These are phyloP conservation scores for Limnothrissa miodon DNA, from an alignment of 2,113 vertebrate genomes.

Conservation along the genomic window DNA sequence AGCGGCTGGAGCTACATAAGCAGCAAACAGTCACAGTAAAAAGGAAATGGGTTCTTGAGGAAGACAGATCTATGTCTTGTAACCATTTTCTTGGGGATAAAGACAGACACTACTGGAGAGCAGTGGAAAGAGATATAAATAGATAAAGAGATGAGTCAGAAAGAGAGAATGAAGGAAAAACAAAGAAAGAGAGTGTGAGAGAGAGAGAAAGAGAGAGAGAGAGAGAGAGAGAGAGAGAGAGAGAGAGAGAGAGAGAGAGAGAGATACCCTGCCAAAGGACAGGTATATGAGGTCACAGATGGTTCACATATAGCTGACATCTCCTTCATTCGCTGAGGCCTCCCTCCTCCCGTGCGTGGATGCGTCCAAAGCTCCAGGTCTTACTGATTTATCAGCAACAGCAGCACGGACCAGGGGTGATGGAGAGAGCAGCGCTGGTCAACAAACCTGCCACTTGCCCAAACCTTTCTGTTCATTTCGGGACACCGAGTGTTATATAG, in stretches of 20 bases:
- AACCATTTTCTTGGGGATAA: too few species aligned
- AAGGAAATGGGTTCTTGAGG: too few species aligned
- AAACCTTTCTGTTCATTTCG: not conserved
- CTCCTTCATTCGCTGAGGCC: not conserved
- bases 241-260: not conserved
- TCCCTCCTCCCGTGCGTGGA: not conserved
- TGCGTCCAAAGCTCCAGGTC: not conserved
- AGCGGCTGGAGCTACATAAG: too few species aligned
- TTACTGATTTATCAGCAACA: not conserved
- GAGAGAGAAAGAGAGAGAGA: not conserved
- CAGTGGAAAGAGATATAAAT: slow-evolving; percentile 17
- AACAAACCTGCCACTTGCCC: not conserved
- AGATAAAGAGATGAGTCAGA: too few species aligned
- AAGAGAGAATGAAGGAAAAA: not conserved
- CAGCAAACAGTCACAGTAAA: too few species aligned
- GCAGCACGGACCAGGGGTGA: too few species aligned
- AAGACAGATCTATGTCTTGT: too few species aligned
- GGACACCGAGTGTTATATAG: not conserved
- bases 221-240: not conserved
- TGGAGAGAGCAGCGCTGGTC: too few species aligned
- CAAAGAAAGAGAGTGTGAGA: too few species aligned
- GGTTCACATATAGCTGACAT: not conserved
- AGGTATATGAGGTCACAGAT: not conserved
- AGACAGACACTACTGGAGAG: not conserved
- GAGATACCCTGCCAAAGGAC: not conserved